A percentile compares a stretch with the other conserved stretches of the same genome.
Evolutionary conservation across 1,140 invertebrate genomes (phyloP).

Genomic region (Psix sp.): DNA sequence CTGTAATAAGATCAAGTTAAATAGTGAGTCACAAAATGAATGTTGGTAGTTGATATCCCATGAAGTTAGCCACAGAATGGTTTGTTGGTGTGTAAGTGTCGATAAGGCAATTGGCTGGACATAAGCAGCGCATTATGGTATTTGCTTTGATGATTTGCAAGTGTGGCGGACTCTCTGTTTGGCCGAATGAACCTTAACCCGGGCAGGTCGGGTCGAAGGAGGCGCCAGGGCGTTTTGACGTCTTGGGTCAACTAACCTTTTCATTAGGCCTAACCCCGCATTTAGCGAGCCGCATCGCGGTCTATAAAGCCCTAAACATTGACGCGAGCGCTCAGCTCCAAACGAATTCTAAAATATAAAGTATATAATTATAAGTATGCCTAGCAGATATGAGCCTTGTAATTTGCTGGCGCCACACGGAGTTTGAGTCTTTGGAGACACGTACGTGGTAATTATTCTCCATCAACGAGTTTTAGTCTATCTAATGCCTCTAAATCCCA

Average conservation of each 20-base stretch:
- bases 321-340: conserved; percentile 66
- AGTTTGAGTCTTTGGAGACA: conserved; percentile 55
- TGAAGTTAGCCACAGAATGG: conserved; percentile 41
- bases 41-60: too few relatives aligned
- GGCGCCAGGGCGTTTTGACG: conserved; percentile 75
- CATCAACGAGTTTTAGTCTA: conserved; percentile 22
- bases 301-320: conserved; percentile 71
- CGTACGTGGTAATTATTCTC: conserved; percentile 58
- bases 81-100: conserved; percentile 44
- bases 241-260: conserved; percentile 75
- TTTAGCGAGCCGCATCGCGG: conserved; percentile 60
- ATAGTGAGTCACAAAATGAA: conserved; percentile 29
- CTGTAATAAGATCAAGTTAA: not conserved
- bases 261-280: conserved; percentile 70
- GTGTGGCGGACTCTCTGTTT: not conserved
- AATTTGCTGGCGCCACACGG: conserved; percentile 60
- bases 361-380: conserved; percentile 61
- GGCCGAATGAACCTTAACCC: conserved; percentile 56
- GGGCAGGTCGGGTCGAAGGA: conserved; percentile 56
- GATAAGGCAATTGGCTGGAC: conserved; percentile 45
- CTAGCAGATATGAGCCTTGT: conserved; percentile 60
- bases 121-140: conserved; percentile 47
- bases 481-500: conserved; percentile 9
- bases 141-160: conserved; percentile 54
- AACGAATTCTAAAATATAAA: conserved; percentile 60